A percentile compares a stretch with the other conserved stretches of the same genome.
phyloP scores from a whole-genome alignment of 2,888 invertebrate genomes.

The Tipula vernalis region DNA sequence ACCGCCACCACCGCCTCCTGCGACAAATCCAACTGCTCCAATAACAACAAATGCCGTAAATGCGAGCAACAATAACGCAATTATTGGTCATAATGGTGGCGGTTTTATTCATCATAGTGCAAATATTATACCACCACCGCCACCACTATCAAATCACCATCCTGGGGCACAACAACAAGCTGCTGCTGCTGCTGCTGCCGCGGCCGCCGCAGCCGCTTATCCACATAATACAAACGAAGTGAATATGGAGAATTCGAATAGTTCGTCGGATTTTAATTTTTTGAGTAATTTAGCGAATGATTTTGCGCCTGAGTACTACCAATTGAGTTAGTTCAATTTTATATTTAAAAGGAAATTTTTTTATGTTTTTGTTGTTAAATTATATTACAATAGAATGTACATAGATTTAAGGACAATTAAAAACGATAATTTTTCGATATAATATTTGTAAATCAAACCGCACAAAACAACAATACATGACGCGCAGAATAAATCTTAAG shows the following conservation, averaged over 20 bases:
- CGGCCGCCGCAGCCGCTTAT: background rate
- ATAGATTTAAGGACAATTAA: background rate
- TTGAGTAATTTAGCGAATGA: conserved; percentile 85
- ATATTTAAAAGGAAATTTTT: background rate
- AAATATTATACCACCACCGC: background rate
- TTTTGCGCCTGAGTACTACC: conserved; percentile 83
- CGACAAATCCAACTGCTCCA: conserved; percentile 22
- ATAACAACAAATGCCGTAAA: conserved; percentile 19
- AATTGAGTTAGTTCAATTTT: conserved; percentile 34
- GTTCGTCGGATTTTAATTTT: conserved; percentile 90
- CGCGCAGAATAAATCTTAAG: too few species aligned
- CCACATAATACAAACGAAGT: conserved; percentile 19
- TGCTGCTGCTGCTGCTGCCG: too few species aligned
- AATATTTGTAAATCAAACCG: too few species aligned
- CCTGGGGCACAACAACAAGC: conserved; percentile 40
- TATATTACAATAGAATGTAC: background rate
- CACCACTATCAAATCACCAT: conserved; percentile 41
- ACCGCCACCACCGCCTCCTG: conserved; percentile 40
- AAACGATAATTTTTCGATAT: too few species aligned
- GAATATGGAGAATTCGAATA: conserved; percentile 70
- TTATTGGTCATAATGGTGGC: background rate
- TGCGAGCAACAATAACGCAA: conserved; percentile 12
- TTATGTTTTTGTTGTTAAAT: background rate
- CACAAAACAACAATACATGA: too few species aligned
- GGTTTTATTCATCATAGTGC: background rate